Conservation (phyloP, 2,113 vertebrate genomes). For the Dendrocopos noguchii region DNA sequence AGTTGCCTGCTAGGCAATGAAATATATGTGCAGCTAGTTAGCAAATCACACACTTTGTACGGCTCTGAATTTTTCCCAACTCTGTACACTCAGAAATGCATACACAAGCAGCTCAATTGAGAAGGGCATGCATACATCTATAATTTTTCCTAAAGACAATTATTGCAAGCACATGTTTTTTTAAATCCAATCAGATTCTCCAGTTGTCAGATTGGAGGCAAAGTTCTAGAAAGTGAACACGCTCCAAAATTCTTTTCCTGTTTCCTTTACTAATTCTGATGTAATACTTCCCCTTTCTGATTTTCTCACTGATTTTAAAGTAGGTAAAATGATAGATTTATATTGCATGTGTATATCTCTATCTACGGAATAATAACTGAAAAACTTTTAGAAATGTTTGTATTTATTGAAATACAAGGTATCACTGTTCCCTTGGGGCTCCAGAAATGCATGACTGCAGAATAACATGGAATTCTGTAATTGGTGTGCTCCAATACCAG, state of each 20-base stretch:
- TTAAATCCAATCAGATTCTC: neutral
- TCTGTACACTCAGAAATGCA: neutral
- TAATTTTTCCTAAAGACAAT: neutral
- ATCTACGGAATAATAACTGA: no score
- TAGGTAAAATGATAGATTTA: neutral
- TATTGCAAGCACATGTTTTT: neutral
- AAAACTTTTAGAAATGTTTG: no score
- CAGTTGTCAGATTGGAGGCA: neutral
- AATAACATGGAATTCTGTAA: neutral
- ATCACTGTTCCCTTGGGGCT: neutral
- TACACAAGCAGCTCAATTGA: neutral
- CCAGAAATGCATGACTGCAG: neutral
- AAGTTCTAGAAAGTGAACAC: neutral
- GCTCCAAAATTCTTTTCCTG: neutral
- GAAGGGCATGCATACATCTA: neutral
- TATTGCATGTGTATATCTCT: neutral
- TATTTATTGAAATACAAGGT: neutral
- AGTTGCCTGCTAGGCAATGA: neutral
- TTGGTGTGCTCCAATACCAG: neutral
- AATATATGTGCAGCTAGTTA: neutral
- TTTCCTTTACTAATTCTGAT: no score
- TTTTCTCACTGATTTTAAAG: neutral
- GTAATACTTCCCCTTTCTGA: neutral
- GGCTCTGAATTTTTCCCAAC: neutral
- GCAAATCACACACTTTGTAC: neutral